Conservation (phyloP, 2,113 vertebrate genomes). For the Marmota flaviventris region DNA sequence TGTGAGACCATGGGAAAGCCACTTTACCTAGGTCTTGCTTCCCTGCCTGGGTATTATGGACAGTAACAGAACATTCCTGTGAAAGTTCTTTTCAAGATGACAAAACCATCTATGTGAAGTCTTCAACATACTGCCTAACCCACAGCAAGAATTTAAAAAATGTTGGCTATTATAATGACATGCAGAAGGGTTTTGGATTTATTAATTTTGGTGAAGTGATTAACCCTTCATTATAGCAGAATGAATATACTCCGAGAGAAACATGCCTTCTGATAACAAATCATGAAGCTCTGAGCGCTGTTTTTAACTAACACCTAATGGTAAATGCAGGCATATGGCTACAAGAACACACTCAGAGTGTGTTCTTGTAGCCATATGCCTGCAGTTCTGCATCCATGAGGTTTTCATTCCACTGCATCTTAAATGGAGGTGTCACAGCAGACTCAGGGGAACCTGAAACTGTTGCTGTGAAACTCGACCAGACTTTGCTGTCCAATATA, state of each 20-base stretch:
- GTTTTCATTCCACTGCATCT: conserved; percentile 43
- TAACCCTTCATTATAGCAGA: conserved; percentile 18
- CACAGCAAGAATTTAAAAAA: not conserved
- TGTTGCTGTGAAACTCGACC: conserved; percentile 49
- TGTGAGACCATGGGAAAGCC: not conserved
- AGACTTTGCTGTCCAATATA: conserved; percentile 60
- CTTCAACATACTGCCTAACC: not conserved
- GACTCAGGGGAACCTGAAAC: not conserved
- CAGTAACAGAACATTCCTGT: not conserved
- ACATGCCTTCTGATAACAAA: conserved; percentile 39
- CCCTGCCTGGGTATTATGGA: not conserved
- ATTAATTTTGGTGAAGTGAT: conserved; percentile 28
- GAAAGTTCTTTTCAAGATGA: not conserved
- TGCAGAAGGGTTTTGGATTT: conserved; percentile 33
- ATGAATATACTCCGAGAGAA: conserved; percentile 38
- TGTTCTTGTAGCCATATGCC: no score
- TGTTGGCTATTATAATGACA: not conserved
- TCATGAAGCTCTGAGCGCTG: not conserved
- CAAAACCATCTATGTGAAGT: not conserved
- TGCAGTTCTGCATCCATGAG: not conserved
- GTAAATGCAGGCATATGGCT: conserved; percentile 22
- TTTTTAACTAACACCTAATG: conserved; percentile 50
- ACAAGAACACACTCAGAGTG: not conserved
- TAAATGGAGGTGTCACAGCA: conserved; percentile 55
- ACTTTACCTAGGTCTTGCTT: not conserved